phyloP scores from a whole-genome alignment of 2,888 invertebrate species.

The Poecilobothrus nobilitatus region DNA sequence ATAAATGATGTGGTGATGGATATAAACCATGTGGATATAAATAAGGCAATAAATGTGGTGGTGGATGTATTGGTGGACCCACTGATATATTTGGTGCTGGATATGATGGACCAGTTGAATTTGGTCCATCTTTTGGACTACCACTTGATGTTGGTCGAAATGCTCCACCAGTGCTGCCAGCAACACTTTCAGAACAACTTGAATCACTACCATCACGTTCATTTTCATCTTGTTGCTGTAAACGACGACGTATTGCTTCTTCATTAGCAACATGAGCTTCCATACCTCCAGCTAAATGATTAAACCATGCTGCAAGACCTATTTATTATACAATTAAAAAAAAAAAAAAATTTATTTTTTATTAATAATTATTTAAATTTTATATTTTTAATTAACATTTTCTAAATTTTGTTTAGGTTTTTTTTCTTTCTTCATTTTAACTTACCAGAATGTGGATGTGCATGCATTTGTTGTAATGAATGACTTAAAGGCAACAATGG shows the following conservation, averaged over 20 bases:
- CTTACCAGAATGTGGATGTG: slow-evolving; percentile 45
- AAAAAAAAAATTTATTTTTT: not conserved
- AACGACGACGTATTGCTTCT: slow-evolving; percentile 41
- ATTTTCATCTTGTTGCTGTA: slow-evolving; percentile 55
- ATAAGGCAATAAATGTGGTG: slow-evolving; percentile 80
- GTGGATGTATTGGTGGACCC: slow-evolving; percentile 87
- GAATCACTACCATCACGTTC: slow-evolving; percentile 62
- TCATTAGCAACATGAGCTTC: slow-evolving; percentile 46
- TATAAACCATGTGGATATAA: slow-evolving; percentile 85
- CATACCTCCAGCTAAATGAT: slow-evolving; percentile 48
- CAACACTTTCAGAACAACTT: slow-evolving; percentile 59
- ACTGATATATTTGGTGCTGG: slow-evolving; percentile 90
- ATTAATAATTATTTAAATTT: not conserved
- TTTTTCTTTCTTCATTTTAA: slow-evolving; percentile 7
- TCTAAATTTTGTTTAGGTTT: not conserved
- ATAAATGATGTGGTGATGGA: slow-evolving; percentile 67
- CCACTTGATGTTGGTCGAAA: slow-evolving; percentile 46
- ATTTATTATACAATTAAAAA: slow-evolving; percentile 30
- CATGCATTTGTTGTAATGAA: slow-evolving; percentile 45
- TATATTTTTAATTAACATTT: not conserved
- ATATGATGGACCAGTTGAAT: slow-evolving; percentile 50
- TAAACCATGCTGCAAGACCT: slow-evolving; percentile 56
- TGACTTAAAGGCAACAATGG: slow-evolving; percentile 56
- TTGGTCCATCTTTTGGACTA: slow-evolving; percentile 48
- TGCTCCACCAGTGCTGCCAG: slow-evolving; percentile 45